Evolutionary conservation across 1,140 invertebrate species (phyloP), one percentile per base, ranked within the genome.

Genomic region (Choristoneura fumiferana): DNA sequence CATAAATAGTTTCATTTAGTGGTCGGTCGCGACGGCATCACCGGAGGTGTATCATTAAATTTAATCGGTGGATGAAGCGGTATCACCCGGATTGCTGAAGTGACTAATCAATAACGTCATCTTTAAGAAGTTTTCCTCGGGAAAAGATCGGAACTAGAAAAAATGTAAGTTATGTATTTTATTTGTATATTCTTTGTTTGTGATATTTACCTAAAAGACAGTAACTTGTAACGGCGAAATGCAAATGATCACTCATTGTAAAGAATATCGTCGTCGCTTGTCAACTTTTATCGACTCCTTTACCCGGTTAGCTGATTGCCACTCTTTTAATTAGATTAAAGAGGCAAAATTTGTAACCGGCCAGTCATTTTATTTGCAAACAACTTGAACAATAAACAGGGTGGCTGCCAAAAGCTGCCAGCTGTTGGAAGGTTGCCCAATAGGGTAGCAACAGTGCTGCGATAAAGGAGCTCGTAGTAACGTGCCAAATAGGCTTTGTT

Each of bases 1-100:
- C 84, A 87, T 89, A 80, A 84, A 64, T 65, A 80, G 73, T 78
- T 84, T 87, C 82, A 84, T 82, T 85, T 81, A 61, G 55, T 74
- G 69, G 69, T 65, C 62, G 67, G 73, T 73, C 67, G 75, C 81
- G 75, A 73, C 73, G 71, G 22, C 18, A 49, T 17, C 22, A 1
- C 0, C 12, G 22, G 18, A 10, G 43, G 22, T 12, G 18, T n/a
- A 29, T 22, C 12, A 49, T 49, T 22, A 29, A 49, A 49, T 15
- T 43, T 29, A 8, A 49, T 49, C 43, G 10, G 43, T 49, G 43
- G 22, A 49, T 13, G 22, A 29, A 17, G 9, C 43, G 22, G 22
- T 10, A 18, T 49, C 12, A 8, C 5, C 18, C 10, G 4, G 18
- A n/a, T n/a, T n/a, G 22, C 18, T 12, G 22, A 29, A 49, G 17